Conservation (phyloP, 2,888 invertebrate genomes). For the Dione vanillae region DNA sequence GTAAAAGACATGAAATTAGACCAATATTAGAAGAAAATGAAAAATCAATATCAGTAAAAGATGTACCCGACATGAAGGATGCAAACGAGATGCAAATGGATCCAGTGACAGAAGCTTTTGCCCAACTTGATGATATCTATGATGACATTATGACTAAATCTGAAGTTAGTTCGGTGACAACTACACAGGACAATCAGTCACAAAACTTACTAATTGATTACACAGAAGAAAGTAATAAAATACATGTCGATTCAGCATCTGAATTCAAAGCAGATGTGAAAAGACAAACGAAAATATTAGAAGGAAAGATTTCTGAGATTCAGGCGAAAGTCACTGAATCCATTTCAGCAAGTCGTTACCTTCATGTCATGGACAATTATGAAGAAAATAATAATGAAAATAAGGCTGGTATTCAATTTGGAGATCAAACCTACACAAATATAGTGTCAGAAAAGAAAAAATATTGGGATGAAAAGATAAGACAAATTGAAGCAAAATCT, state of each 20-base stretch:
- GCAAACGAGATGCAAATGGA: conserved; percentile 53
- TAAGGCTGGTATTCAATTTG: conserved; percentile 62
- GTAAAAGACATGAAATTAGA: conserved; percentile 67
- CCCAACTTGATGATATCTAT: conserved; percentile 75
- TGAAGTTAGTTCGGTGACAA: conserved; percentile 54
- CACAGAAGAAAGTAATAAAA: conserved; percentile 55
- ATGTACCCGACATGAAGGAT: conserved; percentile 62
- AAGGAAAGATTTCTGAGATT: conserved; percentile 83
- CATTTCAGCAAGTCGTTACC: conserved; percentile 80
- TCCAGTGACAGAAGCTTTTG: conserved; percentile 75
- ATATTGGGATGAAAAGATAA: conserved; percentile 81
- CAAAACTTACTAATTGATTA: conserved; percentile 52
- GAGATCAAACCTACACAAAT: conserved; percentile 61
- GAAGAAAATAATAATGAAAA: conserved; percentile 49
- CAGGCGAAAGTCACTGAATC: conserved; percentile 82
- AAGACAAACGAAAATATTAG: conserved; percentile 68
- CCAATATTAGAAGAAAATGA: conserved; percentile 79
- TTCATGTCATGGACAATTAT: conserved; percentile 56
- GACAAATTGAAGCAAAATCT: conserved; percentile 72
- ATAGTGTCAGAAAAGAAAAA: conserved; percentile 78
- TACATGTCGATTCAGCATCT: conserved; percentile 81
- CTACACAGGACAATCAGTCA: conserved; percentile 53
- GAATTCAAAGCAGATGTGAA: conserved; percentile 78
- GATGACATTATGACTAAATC: conserved; percentile 68
- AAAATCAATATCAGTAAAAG: conserved; percentile 53